A percentile compares a stretch with the other conserved stretches of the same genome.
phyloP scores from a whole-genome alignment of 2,888 invertebrate species.

The Drosophila rubida region DNA sequence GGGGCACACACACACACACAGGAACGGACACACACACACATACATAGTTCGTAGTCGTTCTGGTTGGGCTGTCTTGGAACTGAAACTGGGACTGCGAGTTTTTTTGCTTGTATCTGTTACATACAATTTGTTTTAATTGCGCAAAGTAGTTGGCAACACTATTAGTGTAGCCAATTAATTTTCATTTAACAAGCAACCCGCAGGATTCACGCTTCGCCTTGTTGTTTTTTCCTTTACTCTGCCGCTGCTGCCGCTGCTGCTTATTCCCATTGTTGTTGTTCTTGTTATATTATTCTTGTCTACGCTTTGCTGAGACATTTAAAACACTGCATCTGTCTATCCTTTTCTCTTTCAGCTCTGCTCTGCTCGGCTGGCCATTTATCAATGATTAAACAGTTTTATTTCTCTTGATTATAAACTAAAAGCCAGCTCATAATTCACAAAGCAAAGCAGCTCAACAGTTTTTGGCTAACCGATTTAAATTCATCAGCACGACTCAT shows the following conservation, averaged over 20 bases:
- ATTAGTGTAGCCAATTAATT: slow-evolving; percentile 77
- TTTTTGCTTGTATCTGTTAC: slow-evolving; percentile 66
- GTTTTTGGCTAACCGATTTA: neutral
- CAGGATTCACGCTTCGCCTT: slow-evolving; percentile 52
- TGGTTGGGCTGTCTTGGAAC: slow-evolving; percentile 31
- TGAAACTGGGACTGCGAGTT: slow-evolving; percentile 32
- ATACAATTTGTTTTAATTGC: slow-evolving; percentile 82
- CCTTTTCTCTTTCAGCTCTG: neutral
- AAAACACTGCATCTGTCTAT: slow-evolving; percentile 39
- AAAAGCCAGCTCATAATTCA: slow-evolving; percentile 35
- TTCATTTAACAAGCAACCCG: slow-evolving; percentile 70
- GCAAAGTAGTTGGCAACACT: slow-evolving; percentile 75
- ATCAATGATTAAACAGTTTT: slow-evolving; percentile 58
- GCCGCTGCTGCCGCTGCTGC: neutral
- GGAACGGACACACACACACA: slow-evolving; percentile 1
- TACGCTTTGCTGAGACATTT: slow-evolving; percentile 56
- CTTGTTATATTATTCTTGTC: slow-evolving; percentile 21
- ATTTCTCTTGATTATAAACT: slow-evolving; percentile 38
- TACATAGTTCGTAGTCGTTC: slow-evolving; percentile 30
- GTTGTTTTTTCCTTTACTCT: slow-evolving; percentile 16
- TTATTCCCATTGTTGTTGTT: slow-evolving; percentile 10
- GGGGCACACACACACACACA: slow-evolving; percentile 1
- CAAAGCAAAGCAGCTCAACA: neutral
- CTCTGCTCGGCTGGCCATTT: slow-evolving; percentile 59
- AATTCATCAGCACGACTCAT: neutral